Percentiles rank a stretch among this genome's conserved stretches.
These are phyloP conservation scores for Pollachius pollachius DNA, from an alignment of 2,113 vertebrate species.

Conservation along the genomic window DNA sequence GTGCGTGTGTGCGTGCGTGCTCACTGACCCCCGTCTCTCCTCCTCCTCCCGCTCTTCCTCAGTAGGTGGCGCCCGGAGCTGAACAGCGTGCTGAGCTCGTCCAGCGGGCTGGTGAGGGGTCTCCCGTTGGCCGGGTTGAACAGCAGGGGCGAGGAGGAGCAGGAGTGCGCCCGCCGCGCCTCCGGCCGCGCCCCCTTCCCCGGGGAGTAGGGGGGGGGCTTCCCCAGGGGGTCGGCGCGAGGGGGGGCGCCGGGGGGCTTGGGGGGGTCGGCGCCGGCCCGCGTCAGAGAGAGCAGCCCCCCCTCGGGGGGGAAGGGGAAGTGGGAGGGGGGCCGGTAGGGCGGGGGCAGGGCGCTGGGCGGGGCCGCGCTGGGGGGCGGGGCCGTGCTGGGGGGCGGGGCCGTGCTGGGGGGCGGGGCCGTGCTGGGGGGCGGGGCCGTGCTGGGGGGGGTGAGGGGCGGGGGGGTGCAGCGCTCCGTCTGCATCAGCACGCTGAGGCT, in stretches of 20 bases:
- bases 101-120: constrained; percentile 88
- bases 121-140: constrained; percentile 84
- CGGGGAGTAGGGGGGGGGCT: constrained; percentile 80
- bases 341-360: constrained; percentile 66
- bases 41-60: constrained; percentile 86
- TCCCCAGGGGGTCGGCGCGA: constrained; percentile 68
- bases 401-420: too few species aligned
- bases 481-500: constrained; percentile 78
- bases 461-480: constrained; percentile 80
- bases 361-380: constrained; percentile 76
- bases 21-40: constrained; percentile 86
- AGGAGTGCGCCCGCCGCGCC: constrained; percentile 77
- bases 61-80: constrained; percentile 89
- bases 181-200: constrained; percentile 78
- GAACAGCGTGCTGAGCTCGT: constrained; percentile 92
- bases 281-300: constrained; percentile 66
- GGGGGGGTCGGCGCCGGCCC: constrained; percentile 69
- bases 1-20: constrained; percentile 12
- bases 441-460: constrained; percentile 79
- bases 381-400: too few species aligned
- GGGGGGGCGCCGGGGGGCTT: constrained; percentile 67
- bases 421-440: too few species aligned
- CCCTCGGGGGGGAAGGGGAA: constrained; percentile 84
- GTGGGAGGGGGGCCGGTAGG: constrained; percentile 80
- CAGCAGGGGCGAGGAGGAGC: constrained; percentile 78